Conservation (phyloP, 2,888 invertebrate species). For the Machimus rusticus region DNA sequence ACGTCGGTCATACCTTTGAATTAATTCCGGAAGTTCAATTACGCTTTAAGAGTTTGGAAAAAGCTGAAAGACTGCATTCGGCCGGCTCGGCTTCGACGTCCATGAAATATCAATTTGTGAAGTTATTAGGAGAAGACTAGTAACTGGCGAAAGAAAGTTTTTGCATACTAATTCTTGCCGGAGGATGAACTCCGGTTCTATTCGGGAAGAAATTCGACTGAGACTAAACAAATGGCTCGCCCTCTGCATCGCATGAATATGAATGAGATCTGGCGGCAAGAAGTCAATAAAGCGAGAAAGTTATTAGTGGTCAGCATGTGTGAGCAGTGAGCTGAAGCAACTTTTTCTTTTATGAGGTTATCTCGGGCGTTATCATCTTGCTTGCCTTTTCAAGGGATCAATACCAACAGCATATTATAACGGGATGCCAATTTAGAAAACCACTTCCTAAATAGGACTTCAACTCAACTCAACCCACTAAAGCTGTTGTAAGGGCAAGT, state of each 20-base stretch:
- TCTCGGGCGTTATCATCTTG: not conserved
- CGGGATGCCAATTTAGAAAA: not conserved
- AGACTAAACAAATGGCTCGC: slow-evolving; percentile 27
- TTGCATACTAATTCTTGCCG: slow-evolving; percentile 44
- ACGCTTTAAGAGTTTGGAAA: slow-evolving; percentile 34
- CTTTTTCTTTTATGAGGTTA: not conserved
- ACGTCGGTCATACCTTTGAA: not conserved
- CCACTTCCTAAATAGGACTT: not conserved
- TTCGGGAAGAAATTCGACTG: not conserved
- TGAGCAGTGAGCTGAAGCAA: not conserved
- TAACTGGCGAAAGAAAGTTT: slow-evolving; percentile 42
- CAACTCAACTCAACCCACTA: no score
- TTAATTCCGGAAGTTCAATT: slow-evolving; percentile 40
- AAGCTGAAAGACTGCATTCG: slow-evolving; percentile 39
- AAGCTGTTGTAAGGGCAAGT: no score
- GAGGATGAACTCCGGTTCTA: not conserved
- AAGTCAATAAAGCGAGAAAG: slow-evolving; percentile 12
- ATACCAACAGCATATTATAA: not conserved
- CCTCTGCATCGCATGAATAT: slow-evolving; percentile 2
- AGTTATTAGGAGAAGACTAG: slow-evolving; percentile 40
- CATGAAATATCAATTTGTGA: slow-evolving; percentile 48
- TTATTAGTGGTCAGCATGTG: slow-evolving; percentile 21
- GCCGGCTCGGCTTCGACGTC: slow-evolving; percentile 40
- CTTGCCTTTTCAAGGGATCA: not conserved
- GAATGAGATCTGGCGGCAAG: slow-evolving; percentile 13